Evolutionary conservation across 2,888 invertebrate genomes (phyloP), one percentile per base, ranked within the genome.

Genomic region (Megalurothrips usitatus): DNA sequence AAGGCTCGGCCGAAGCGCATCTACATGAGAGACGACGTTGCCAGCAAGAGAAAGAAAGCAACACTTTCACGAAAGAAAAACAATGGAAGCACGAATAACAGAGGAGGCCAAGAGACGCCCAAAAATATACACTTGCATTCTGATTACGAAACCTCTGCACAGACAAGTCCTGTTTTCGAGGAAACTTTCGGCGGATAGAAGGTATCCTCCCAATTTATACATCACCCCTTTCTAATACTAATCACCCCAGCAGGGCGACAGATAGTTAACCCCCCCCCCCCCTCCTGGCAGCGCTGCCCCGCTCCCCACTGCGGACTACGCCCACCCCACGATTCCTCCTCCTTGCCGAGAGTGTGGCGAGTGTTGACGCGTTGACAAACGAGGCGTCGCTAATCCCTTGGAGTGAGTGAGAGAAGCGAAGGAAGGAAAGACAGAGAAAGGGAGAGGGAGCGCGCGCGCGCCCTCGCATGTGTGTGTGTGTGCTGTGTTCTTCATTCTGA

Each of bases 321-420:
- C 68, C 23, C 68, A 26, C 23, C 68, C 68, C 26, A n/a, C 17
- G 58, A 58, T 58, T 58, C 58, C 58, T 19, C 58, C 58, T 19
- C 34, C 34, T 26, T 26, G 58, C 58, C 58, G 58, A 58, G 58
- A 26, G 68, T 75, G 68, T 26, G 23, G 68, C 68, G 23, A 75
- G 68, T 75, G 68, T 75, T 75, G 68, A 75, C 68, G 68, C 68
- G 68, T 75, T 75, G 68, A 75, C 68, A 75, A 75, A 75, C 68
- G 68, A 75, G 68, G 68, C 68, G 68, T 75, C 26, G 68, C 68
- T 75, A 75, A 75, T 75, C 68, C 68, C 19, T 58, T 75, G 68
- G 26, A 26, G 68, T 9, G 68, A 26, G 12, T 23, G 23, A 26
- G 68, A 26, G 12, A 1, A 43, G 34, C 2, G 34, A 43, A 6